Percentiles rank a stretch among this genome's conserved stretches.
These are phyloP conservation scores for Streblospio benedicti DNA, from an alignment of 1,140 invertebrate genomes.

Conservation along the genomic window DNA sequence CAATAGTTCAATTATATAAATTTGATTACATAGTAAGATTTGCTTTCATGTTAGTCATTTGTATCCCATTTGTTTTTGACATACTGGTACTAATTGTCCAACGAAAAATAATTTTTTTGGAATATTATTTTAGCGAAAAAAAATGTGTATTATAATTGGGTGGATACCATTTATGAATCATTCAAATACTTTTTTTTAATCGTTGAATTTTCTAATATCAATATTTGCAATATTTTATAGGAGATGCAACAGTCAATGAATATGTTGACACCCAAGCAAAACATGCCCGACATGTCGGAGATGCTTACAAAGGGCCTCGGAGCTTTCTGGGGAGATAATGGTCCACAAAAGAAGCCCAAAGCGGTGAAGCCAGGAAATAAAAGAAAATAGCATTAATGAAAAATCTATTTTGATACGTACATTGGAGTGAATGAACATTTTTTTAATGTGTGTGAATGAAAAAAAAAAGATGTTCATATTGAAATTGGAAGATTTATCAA, in stretches of 20 bases:
- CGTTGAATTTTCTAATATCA: neutral
- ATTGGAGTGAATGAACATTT: too few species aligned
- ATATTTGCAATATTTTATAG: slow-evolving; percentile 9
- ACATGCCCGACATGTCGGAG: slow-evolving; percentile 41
- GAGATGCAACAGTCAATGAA: slow-evolving; percentile 45
- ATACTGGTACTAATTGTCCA: neutral
- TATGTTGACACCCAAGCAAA: slow-evolving; percentile 37
- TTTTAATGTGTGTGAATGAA: too few species aligned
- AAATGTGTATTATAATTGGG: neutral
- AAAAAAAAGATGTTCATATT: too few species aligned
- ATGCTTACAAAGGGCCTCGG: slow-evolving; percentile 29
- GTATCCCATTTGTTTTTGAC: neutral
- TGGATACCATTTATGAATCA: neutral
- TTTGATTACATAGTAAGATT: neutral
- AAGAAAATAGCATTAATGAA: too few species aligned
- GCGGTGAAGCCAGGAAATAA: too few species aligned
- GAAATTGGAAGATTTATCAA: too few species aligned
- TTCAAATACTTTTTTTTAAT: neutral
- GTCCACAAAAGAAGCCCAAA: too few species aligned
- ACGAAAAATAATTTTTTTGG: neutral
- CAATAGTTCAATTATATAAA: neutral
- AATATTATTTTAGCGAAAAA: neutral
- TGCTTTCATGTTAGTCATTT: neutral
- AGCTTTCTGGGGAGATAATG: too few species aligned
- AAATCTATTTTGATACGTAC: too few species aligned